A percentile compares a stretch with the other conserved stretches of the same genome.
Conservation (phyloP, 1,140 invertebrate species). For the Drosophila mauritiana region DNA sequence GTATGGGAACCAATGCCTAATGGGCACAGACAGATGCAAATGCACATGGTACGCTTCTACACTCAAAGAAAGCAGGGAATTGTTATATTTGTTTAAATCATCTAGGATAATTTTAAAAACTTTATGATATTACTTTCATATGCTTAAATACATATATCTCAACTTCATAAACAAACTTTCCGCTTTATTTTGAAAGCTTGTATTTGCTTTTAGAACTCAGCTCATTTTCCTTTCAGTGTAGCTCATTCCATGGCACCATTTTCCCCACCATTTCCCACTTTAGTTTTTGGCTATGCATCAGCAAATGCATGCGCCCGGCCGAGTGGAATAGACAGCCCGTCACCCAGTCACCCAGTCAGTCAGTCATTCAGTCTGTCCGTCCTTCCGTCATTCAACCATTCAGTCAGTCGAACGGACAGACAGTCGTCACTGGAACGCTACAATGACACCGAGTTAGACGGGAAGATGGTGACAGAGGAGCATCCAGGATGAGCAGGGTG, state of each 20-base stretch:
- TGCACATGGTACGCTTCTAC: constrained; percentile 18
- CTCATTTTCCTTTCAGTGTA: constrained; percentile 3
- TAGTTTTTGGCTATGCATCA: constrained; percentile 58
- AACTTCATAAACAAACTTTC: no score
- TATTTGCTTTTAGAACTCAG: neutral
- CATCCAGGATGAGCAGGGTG: neutral
- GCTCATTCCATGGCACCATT: constrained; percentile 10
- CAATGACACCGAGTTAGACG: constrained; percentile 43
- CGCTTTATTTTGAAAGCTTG: no score
- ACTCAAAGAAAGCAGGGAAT: neutral
- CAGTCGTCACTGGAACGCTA: constrained; percentile 52
- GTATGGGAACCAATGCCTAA: constrained; percentile 58
- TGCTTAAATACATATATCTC: no score
- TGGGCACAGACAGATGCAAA: constrained; percentile 59
- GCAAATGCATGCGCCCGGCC: constrained; percentile 62
- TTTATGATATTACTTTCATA: no score
- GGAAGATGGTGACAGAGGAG: constrained; percentile 16
- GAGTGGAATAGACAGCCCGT: constrained; percentile 66
- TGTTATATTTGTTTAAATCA: no score
- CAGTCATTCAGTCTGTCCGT: constrained; percentile 2
- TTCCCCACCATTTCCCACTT: constrained; percentile 52
- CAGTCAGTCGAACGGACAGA: constrained; percentile 17
- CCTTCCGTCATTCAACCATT: constrained; percentile 5
- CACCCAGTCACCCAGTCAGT: constrained; percentile 35
- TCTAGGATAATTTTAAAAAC: no score